A percentile compares a stretch with the other conserved stretches of the same genome.
Conservation (phyloP, 2,113 vertebrate genomes). For the Colaptes auratus region DNA sequence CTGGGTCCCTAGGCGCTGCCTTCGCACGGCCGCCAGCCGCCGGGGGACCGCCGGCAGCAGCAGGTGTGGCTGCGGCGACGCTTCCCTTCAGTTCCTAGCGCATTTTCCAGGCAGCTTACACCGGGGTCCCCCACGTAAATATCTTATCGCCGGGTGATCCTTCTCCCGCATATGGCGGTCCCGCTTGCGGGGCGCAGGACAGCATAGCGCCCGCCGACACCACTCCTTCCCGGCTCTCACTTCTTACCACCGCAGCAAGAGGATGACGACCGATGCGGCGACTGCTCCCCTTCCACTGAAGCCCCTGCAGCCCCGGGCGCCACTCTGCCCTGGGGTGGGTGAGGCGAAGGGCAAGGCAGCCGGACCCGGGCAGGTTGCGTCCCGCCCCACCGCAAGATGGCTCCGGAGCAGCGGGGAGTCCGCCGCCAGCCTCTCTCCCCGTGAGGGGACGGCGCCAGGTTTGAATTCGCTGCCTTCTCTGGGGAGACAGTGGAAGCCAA, state of each 20-base stretch:
- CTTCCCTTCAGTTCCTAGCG: not conserved
- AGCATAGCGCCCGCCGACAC: too few species aligned
- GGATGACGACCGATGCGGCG: too few species aligned
- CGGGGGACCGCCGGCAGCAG: not conserved
- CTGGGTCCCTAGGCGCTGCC: too few species aligned
- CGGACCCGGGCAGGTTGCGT: too few species aligned
- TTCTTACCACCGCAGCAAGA: not conserved
- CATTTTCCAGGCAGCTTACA: not conserved
- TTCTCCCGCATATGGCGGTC: rapidly evolving
- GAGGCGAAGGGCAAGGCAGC: too few species aligned
- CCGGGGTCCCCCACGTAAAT: not conserved
- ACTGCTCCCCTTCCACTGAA: not conserved
- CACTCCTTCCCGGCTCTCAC: not conserved
- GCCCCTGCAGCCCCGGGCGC: not conserved
- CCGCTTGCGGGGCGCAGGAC: not conserved
- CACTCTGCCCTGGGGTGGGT: not conserved
- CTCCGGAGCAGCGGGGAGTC: not conserved
- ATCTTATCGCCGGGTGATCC: not conserved
- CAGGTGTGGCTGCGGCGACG: not conserved
- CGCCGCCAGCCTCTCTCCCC: not conserved
- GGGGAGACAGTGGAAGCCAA: not conserved
- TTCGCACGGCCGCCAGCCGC: too few species aligned
- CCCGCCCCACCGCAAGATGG: not conserved
- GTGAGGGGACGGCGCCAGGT: not conserved
- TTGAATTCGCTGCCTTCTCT: not conserved